Conservation (phyloP, 2,888 invertebrate genomes). For the Anarsia innoxiella region DNA sequence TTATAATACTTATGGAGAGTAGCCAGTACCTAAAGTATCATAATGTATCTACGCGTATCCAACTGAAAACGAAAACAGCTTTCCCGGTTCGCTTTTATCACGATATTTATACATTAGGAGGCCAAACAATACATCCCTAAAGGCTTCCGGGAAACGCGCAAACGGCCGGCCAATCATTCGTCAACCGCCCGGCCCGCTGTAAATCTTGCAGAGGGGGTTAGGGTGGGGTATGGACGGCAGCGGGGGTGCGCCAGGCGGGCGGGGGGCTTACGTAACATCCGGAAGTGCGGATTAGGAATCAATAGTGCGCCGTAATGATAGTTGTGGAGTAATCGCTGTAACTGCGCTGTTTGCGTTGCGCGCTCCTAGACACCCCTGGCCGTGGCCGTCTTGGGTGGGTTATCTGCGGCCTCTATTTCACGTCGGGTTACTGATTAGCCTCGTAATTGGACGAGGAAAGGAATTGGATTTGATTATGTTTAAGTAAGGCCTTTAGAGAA, state of each 20-base stretch:
- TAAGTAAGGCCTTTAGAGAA: no score
- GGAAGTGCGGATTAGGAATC: constrained; percentile 76
- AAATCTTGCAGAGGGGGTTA: constrained; percentile 52
- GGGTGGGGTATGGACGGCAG: no score
- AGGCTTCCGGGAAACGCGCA: constrained; percentile 41
- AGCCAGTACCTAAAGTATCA: no score
- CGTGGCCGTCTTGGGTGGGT: no score
- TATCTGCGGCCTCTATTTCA: no score
- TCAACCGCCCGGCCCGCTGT: constrained; percentile 60
- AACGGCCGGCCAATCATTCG: constrained; percentile 65
- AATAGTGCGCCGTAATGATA: constrained; percentile 74
- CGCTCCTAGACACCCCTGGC: constrained; percentile 23
- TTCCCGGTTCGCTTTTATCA: constrained; percentile 10
- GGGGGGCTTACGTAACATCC: constrained; percentile 62
- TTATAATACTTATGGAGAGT: no score
- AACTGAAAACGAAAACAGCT: constrained; percentile 9
- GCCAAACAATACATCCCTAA: constrained; percentile 43
- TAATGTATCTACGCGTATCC: constrained; percentile 1
- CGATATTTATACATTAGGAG: constrained; percentile 17
- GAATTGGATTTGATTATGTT: no score
- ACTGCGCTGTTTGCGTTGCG: constrained; percentile 58
- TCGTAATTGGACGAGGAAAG: no score
- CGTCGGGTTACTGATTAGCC: no score
- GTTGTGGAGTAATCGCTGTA: constrained; percentile 64
- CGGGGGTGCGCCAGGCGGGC: constrained; percentile 20